These are phyloP conservation scores for Uria lomvia DNA, from an alignment of 2,113 vertebrate genomes.

Conservation along the genomic window DNA sequence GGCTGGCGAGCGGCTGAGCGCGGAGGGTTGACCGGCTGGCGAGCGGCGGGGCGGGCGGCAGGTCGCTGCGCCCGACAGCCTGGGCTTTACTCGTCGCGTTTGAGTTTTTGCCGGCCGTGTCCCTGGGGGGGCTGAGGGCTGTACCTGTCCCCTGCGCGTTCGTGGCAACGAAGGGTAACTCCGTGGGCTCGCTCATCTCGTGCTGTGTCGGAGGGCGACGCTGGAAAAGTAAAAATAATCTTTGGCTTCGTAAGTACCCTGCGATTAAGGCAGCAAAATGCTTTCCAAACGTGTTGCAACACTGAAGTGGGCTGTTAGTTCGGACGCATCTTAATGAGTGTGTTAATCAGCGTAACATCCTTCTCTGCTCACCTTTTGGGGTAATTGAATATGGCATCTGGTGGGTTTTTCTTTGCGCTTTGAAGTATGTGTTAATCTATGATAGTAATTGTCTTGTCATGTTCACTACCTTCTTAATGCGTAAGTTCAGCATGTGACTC, in stretches of 20 bases:
- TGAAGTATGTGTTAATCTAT: neutral
- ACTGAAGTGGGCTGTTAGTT: neutral
- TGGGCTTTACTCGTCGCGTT: fast-evolving
- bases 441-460: neutral
- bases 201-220: neutral
- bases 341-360: neutral
- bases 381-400: neutral
- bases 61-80: neutral
- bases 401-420: neutral
- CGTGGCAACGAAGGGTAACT: fast-evolving
- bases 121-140: fast-evolving
- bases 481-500: neutral
- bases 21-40: neutral
- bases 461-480: neutral
- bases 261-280: neutral
- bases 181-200: neutral
- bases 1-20: neutral
- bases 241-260: neutral
- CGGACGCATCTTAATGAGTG: neutral
- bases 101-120: fast-evolving
- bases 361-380: neutral
- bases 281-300: neutral
- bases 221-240: neutral
- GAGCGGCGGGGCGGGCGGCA: no score
- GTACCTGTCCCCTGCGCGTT: neutral